These are phyloP conservation scores for Drosophila bifasciata DNA, from an alignment of 1,140 invertebrate species.

Conservation along the genomic window DNA sequence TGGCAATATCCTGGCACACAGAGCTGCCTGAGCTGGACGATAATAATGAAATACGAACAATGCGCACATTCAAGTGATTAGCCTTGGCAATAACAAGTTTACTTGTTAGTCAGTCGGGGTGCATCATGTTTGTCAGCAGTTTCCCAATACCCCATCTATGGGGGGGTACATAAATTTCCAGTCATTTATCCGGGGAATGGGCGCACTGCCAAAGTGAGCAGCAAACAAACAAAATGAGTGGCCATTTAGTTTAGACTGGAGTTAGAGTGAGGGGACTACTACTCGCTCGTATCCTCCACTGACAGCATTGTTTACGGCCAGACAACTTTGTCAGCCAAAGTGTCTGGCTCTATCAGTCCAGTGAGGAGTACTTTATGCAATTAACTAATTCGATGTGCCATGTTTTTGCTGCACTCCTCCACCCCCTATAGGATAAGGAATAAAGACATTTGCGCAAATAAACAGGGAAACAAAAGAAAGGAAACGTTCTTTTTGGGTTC, in stretches of 20 bases:
- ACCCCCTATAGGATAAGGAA: slow-evolving; percentile 4
- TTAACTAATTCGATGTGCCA: slow-evolving; percentile 72
- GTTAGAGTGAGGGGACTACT: slow-evolving; percentile 35
- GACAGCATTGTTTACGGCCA: slow-evolving; percentile 62
- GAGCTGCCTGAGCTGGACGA: background rate
- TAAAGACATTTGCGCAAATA: slow-evolving; percentile 16
- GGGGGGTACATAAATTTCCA: slow-evolving; percentile 59
- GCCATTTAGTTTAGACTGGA: slow-evolving; percentile 62
- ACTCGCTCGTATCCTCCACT: background rate
- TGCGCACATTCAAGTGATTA: slow-evolving; percentile 55
- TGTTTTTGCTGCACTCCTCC: slow-evolving; percentile 37
- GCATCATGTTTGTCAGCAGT: slow-evolving; percentile 56
- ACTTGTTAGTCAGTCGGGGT: slow-evolving; percentile 35
- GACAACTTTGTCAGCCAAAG: slow-evolving; percentile 62
- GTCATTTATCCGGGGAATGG: slow-evolving; percentile 62
- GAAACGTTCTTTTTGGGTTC: slow-evolving; percentile 25
- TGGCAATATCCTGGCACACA: background rate
- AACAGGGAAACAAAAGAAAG: slow-evolving; percentile 10
- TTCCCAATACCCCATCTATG: background rate
- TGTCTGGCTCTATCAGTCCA: slow-evolving; percentile 45
- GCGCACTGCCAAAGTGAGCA: slow-evolving; percentile 61
- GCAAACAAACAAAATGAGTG: slow-evolving; percentile 67
- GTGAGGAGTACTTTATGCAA: slow-evolving; percentile 62
- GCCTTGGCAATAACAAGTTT: slow-evolving; percentile 62
- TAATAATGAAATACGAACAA: slow-evolving; percentile 48